Evolutionary conservation across 2,888 invertebrate genomes (phyloP).

Genomic region (Petrolisthes manimaculis): DNA sequence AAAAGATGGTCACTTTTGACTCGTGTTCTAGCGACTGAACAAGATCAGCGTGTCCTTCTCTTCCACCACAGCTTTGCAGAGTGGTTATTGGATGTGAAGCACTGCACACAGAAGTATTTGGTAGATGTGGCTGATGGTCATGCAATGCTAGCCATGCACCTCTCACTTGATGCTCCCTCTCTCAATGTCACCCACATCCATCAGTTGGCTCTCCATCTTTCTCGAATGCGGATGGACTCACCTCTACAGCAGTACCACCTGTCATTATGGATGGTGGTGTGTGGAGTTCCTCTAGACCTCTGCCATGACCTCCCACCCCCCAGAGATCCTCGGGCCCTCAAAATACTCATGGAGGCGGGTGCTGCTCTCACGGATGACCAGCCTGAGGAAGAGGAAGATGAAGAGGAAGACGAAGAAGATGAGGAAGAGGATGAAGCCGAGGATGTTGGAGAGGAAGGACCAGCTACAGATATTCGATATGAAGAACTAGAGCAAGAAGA

Average conservation of each 20-base stretch:
- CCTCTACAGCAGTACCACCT: slow-evolving; percentile 74
- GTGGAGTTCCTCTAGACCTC: slow-evolving; percentile 73
- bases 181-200: slow-evolving; percentile 71
- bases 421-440: slow-evolving; percentile 56
- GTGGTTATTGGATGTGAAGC: slow-evolving; percentile 97
- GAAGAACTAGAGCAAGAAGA: slow-evolving; percentile 53
- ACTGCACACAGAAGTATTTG: slow-evolving; percentile 93
- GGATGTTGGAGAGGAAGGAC: slow-evolving; percentile 52
- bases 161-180: slow-evolving; percentile 75
- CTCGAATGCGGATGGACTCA: slow-evolving; percentile 68
- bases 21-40: slow-evolving; percentile 74
- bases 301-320: slow-evolving; percentile 65
- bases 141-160: slow-evolving; percentile 83
- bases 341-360: slow-evolving; percentile 82
- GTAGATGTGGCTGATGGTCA: slow-evolving; percentile 90
- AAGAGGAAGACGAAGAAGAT: slow-evolving; percentile 46
- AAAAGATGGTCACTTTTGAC: slow-evolving; percentile 82
- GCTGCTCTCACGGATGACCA: slow-evolving; percentile 70
- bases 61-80: slow-evolving; percentile 96
- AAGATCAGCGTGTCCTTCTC: slow-evolving; percentile 70
- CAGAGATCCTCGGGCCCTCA: slow-evolving; percentile 75
- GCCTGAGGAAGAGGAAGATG: slow-evolving; percentile 46
- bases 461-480: slow-evolving; percentile 41
- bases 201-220: slow-evolving; percentile 73
- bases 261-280: slow-evolving; percentile 82